These are phyloP conservation scores for Thyatira batis DNA, from an alignment of 2,888 invertebrate genomes.

Conservation along the genomic window DNA sequence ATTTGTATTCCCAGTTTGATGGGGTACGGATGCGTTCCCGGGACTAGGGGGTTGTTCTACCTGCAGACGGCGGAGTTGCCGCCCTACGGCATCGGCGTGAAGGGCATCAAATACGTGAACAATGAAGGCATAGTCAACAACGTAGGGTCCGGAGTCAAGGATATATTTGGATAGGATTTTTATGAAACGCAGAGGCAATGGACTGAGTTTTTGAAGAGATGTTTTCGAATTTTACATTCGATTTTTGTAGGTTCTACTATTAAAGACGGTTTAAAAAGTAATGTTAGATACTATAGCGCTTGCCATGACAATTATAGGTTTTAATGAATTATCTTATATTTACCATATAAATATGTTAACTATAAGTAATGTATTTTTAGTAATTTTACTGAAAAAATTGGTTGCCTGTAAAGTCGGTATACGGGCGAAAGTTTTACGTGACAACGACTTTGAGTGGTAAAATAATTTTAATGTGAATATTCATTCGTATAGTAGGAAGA, in stretches of 20 bases:
- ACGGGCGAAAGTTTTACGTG: too few relatives aligned
- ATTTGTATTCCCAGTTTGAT: constrained; percentile 46
- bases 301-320: not conserved
- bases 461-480: too few relatives aligned
- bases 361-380: too few relatives aligned
- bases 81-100: constrained; percentile 47
- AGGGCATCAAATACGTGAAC: constrained; percentile 41
- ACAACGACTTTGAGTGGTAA: too few relatives aligned
- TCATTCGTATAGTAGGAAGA: too few relatives aligned
- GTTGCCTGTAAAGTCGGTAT: too few relatives aligned
- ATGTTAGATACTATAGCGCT: not conserved
- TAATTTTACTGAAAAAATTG: too few relatives aligned
- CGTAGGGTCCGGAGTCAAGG: constrained; percentile 8
- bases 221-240: too few relatives aligned
- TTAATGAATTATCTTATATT: too few relatives aligned
- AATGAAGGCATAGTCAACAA: constrained; percentile 35
- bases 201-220: too few relatives aligned
- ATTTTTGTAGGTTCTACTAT: too few relatives aligned
- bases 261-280: not conserved
- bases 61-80: constrained; percentile 47
- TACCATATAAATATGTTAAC: too few relatives aligned
- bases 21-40: constrained; percentile 47
- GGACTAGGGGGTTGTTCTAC: constrained; percentile 48
- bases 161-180: not conserved
- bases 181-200: not conserved